These are phyloP conservation scores for Loriculus beryllinus DNA, from an alignment of 2,797 vertebrate genomes.

Conservation along the genomic window DNA sequence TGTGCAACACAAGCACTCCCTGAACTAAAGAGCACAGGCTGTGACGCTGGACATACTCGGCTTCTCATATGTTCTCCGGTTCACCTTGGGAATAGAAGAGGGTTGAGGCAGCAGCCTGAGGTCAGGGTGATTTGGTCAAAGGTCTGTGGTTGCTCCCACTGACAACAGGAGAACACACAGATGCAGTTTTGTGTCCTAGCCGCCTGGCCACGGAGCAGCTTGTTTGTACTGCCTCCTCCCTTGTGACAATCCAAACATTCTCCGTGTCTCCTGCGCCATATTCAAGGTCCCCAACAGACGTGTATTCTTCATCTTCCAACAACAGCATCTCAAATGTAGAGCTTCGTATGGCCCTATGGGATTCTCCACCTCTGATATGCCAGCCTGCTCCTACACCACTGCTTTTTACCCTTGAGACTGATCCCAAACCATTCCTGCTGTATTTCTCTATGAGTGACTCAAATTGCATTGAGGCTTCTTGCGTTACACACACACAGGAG, in stretches of 20 bases:
- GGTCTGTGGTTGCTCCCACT: neutral
- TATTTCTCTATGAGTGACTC: neutral
- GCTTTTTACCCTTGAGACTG: neutral
- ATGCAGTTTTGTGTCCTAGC: neutral
- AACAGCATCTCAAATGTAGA: neutral
- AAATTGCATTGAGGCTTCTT: neutral
- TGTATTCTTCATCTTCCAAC: neutral
- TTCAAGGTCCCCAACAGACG: neutral
- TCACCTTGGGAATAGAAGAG: constrained; percentile 3
- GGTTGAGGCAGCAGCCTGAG: constrained; percentile 18
- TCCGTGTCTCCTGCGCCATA: neutral
- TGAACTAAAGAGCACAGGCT: neutral
- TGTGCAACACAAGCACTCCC: neutral
- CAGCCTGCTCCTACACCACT: neutral
- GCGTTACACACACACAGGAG: neutral
- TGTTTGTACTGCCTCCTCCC: constrained; percentile 36
- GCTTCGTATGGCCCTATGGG: neutral
- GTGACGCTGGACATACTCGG: neutral
- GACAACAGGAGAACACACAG: neutral
- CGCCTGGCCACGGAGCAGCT: neutral
- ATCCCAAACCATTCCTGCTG: neutral
- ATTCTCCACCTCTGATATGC: neutral
- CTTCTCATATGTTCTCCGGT: neutral
- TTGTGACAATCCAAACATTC: constrained; percentile 37
- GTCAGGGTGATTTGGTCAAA: constrained; percentile 22